Percentiles rank a stretch among this genome's conserved stretches.
These are phyloP conservation scores for Cylloceria caligata DNA, from an alignment of 2,888 invertebrate species.

Conservation along the genomic window DNA sequence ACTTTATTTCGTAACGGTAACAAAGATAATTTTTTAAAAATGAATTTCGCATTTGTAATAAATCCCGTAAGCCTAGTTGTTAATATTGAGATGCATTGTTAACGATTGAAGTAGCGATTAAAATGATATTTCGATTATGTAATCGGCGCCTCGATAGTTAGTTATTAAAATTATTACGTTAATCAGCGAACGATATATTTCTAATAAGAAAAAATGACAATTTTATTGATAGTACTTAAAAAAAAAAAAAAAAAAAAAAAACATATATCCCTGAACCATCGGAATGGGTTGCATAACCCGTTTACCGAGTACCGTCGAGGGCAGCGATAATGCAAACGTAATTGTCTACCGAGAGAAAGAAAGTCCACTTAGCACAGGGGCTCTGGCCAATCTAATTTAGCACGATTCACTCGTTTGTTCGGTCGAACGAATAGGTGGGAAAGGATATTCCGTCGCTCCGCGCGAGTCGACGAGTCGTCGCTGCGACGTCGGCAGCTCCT, in stretches of 20 bases:
- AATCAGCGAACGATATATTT: too few relatives aligned
- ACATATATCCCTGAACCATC: not conserved
- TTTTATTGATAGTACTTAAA: not conserved
- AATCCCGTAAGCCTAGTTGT: too few relatives aligned
- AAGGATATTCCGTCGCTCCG: not conserved
- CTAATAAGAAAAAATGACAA: too few relatives aligned
- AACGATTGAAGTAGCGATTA: too few relatives aligned
- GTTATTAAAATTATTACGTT: too few relatives aligned
- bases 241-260: not conserved
- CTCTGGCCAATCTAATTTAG: slow-evolving; percentile 5
- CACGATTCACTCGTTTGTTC: not conserved
- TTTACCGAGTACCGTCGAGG: not conserved
- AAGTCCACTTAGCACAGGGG: not conserved
- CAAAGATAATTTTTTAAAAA: too few relatives aligned
- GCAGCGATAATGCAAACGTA: not conserved
- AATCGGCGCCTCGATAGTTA: too few relatives aligned
- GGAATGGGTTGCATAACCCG: not conserved
- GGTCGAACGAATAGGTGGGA: not conserved
- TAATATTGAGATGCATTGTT: too few relatives aligned
- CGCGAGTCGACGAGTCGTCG: slow-evolving; percentile 8
- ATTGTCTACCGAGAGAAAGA: slow-evolving; percentile 15
- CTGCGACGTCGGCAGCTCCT: slow-evolving; percentile 34
- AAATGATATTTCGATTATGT: too few relatives aligned
- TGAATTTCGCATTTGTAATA: too few relatives aligned
- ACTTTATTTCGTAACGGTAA: not conserved